These are phyloP conservation scores for Rostratula benghalensis DNA, from an alignment of 2,113 vertebrate genomes.

Conservation along the genomic window DNA sequence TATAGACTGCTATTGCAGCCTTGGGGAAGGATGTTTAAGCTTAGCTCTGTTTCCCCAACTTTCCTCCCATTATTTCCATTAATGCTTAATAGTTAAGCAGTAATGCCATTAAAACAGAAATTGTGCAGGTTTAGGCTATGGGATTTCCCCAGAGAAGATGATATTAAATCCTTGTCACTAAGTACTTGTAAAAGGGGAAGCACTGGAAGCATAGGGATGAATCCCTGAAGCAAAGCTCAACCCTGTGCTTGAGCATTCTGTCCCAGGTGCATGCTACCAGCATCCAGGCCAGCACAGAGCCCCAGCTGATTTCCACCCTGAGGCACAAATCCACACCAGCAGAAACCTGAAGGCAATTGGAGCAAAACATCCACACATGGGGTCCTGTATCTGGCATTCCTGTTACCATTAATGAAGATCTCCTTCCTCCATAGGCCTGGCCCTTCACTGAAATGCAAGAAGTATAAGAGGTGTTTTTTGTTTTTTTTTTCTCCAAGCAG, in stretches of 20 bases:
- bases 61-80: rapidly evolving
- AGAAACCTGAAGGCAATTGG: background rate
- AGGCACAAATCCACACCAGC: rapidly evolving
- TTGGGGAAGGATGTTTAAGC: background rate
- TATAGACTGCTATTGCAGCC: background rate
- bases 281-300: rapidly evolving
- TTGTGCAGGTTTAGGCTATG: background rate
- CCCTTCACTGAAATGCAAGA: background rate
- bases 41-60: background rate
- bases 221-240: background rate
- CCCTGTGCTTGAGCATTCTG: background rate
- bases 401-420: background rate
- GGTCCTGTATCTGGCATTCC: background rate
- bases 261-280: rapidly evolving
- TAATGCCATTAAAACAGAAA: background rate
- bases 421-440: background rate
- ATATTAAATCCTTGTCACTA: background rate
- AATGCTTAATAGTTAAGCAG: background rate
- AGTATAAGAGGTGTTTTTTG: background rate
- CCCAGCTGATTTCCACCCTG: background rate
- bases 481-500: background rate
- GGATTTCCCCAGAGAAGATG: background rate
- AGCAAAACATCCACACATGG: background rate
- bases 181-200: background rate
- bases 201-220: background rate